A percentile compares a stretch with the other conserved stretches of the same genome.
Conservation (phyloP, 35 echinoderm and acorn worm genomes). For the Amphiura filiformis region DNA sequence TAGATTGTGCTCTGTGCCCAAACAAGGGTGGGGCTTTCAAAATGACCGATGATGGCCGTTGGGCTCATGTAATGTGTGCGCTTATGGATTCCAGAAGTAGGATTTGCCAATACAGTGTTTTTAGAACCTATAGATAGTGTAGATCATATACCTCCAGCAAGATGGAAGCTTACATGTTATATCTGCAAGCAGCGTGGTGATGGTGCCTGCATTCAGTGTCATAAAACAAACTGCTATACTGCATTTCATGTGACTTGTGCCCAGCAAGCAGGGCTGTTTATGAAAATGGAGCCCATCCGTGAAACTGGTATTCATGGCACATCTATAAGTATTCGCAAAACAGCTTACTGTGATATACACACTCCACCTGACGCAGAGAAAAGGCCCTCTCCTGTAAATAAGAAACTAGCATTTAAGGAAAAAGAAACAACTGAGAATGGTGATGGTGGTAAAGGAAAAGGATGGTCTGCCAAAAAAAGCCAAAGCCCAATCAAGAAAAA, state of each 20-base stretch:
- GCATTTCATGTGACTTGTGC: slow-evolving; percentile 97
- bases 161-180: slow-evolving; percentile 98
- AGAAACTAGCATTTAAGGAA: neutral
- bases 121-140: slow-evolving; percentile 98
- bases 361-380: slow-evolving; percentile 92
- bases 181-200: slow-evolving; percentile 96
- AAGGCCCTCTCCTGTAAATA: slow-evolving; percentile 47
- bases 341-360: slow-evolving; percentile 97
- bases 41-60: slow-evolving; percentile 94
- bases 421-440: slow-evolving; percentile 44
- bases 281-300: slow-evolving; percentile 99
- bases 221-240: slow-evolving; percentile 99
- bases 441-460: slow-evolving; percentile 43
- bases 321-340: slow-evolving; percentile 93
- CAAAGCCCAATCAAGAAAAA: slow-evolving; percentile 97
- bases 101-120: slow-evolving; percentile 99
- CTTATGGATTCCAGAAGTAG: slow-evolving; percentile 99
- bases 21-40: slow-evolving; percentile 99
- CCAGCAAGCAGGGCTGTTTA: slow-evolving; percentile 91
- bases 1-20: slow-evolving; percentile 98
- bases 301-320: slow-evolving; percentile 92
- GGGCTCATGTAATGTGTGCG: slow-evolving; percentile 98
- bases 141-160: slow-evolving; percentile 88
- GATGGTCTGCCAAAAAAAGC: slow-evolving; percentile 90
- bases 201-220: slow-evolving; percentile 99